Base-by-base conservation (phyloP, 1,140 invertebrate genomes). In the Hestina assimilis region DNA sequence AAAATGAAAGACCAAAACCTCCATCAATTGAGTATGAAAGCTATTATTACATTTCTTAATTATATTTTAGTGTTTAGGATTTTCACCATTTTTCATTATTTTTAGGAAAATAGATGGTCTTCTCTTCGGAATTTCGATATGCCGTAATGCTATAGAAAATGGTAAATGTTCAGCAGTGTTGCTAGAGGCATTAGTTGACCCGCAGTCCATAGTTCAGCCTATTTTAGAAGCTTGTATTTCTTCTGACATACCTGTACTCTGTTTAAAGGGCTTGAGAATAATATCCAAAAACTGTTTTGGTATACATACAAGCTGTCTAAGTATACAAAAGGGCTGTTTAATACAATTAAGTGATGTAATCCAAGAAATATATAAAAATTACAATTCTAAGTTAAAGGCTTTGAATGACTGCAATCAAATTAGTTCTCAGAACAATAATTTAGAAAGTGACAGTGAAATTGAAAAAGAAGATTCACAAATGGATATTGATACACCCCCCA, bases 291-390 rank as follows among this genome's bases (percentile, higher is more conserved):
- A 7, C 5, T 54, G 75, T 48, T 87, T 82, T 75, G 78, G 81
- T 14, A 73, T 86, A 38, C 48, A 76, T 14, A 79, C 84, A n/a
- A 74, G 68, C 57, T 80, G 75, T 58, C 51, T 87, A 28, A 78
- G 78, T 23, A 31, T 87, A 12, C 66, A 71, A 66, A 41, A 42
- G 19, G 42, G 71, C 9, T 40, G 7, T 28, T 59, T 81, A 53
- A 14, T 31, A 28, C 69, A 78, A 33, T 41, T 78, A 9, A 45
- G 28, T 52, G 53, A 57, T 48, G 55, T 52, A 50, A 59, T 81
- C 46, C 9, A 47, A 35, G 48, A 69, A 40, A 63, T 82, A 65
- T 64, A 60, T 42, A 56, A 63, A 8, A 57, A 57, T 3, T 63
- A 59, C 26, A 51, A 52, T 48, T 23, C 8, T 40, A 55, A 46